Base-by-base conservation (phyloP, 2,888 invertebrate species). In the Oligia latruncula region DNA sequence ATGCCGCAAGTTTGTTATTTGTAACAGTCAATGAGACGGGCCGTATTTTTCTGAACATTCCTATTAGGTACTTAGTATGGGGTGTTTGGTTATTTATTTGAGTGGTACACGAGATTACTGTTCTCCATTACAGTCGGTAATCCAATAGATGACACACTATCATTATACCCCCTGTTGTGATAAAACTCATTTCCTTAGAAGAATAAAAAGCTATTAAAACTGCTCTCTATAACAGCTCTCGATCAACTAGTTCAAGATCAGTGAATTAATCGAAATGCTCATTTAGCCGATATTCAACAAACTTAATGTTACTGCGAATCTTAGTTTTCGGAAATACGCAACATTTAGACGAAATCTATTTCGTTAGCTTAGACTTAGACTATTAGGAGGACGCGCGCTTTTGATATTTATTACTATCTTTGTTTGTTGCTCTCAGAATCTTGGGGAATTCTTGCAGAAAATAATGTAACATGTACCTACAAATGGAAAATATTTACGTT, bases 351-450 rank as follows among this genome's bases (percentile, higher is more conserved):
- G n/a, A 55, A 23, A 77, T 52, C 76, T 67, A 70, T 43, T 43
- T 43, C 40, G 29, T 74, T 82, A 49, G 62, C 62, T 67, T 67
- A 17, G 35, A n/a, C 49, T 46, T 67, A 17, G 35, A n/a, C 49
- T 46, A 64, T 60, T 55, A 55, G 9, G 55, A 23, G 62, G 23
- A 29, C 49, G 17, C 52, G 20, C 11, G 35, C 52, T 81, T 77
- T 35, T 60, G 23, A 23, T 71, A 80, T 80, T 76, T 76, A 80
- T 52, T 76, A 58, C 43, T 55, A 23, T 71, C 58, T 67, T 77
- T 55, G 81, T 71, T 80, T 81, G 81, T 81, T 67, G 46, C 9
- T 81, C 23, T 43, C 40, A 1, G 60, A 52, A 70, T 60, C 40
- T 43, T 43, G 15, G 2, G 9, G n/a, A 55, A 62, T 43, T 35